phyloP scores from a whole-genome alignment of 2,888 invertebrate species.

The Tachina lurida region DNA sequence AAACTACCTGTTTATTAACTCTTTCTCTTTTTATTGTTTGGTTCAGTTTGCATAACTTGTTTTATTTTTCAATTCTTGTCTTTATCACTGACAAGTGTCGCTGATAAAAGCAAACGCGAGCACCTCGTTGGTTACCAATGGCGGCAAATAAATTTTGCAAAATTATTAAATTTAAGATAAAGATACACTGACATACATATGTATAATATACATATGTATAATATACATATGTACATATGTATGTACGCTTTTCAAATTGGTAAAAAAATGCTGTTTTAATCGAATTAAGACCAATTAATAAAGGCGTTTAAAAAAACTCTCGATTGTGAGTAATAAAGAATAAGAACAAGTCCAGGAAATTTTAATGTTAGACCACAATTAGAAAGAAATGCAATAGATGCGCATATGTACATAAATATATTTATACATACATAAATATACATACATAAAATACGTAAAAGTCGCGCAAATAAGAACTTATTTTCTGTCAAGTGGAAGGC shows the following conservation, averaged over 20 bases:
- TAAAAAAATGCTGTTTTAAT: constrained; percentile 2
- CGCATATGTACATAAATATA: not conserved
- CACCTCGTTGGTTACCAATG: not conserved
- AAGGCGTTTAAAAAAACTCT: not conserved
- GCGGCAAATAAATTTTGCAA: not conserved
- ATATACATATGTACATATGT: not conserved
- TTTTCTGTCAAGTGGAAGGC: no score
- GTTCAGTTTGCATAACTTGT: constrained; percentile 16
- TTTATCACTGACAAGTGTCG: constrained; percentile 69
- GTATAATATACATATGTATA: not conserved
- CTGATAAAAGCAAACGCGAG: constrained; percentile 57
- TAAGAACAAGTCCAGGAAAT: not conserved
- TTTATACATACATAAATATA: no score
- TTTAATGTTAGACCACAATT: not conserved
- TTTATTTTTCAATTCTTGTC: not conserved
- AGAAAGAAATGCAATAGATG: not conserved
- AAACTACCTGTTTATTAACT: constrained; percentile 12
- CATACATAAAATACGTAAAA: no score
- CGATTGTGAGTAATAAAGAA: not conserved
- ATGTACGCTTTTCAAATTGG: not conserved
- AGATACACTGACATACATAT: not conserved
- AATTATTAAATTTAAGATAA: not conserved
- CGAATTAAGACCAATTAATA: not conserved
- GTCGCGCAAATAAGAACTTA: no score
- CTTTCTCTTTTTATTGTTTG: constrained; percentile 1